phyloP scores from a whole-genome alignment of 1,140 invertebrate species.

The Drosophila arizonae region DNA sequence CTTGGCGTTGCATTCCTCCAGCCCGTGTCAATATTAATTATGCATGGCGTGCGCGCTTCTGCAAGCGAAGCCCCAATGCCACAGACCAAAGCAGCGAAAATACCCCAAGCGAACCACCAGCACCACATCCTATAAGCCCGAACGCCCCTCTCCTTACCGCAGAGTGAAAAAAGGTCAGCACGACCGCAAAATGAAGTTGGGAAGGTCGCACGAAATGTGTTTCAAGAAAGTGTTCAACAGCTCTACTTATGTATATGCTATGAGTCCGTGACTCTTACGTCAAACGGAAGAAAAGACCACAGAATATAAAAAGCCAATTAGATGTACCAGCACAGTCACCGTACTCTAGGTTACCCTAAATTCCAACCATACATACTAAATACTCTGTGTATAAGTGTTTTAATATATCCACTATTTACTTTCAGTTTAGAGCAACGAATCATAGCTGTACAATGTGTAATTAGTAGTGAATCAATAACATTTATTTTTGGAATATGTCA shows the following conservation, averaged over 20 bases:
- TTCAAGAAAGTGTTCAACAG: constrained; percentile 31
- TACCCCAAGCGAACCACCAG: not conserved
- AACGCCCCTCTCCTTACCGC: not conserved
- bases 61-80: constrained; percentile 8
- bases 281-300: not conserved
- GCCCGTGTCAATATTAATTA: constrained; percentile 74
- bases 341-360: not conserved
- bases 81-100: constrained; percentile 7
- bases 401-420: no score
- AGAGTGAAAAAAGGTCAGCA: constrained; percentile 42
- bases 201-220: constrained; percentile 30
- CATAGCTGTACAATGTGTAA: no score
- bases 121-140: no score
- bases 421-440: no score
- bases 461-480: no score
- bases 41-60: constrained; percentile 40
- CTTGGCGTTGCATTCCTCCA: constrained; percentile 68
- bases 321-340: not conserved
- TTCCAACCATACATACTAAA: not conserved
- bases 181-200: constrained; percentile 45
- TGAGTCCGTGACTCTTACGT: constrained; percentile 9
- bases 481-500: no score
- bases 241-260: constrained; percentile 14
- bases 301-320: constrained; percentile 1
- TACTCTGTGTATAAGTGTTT: no score